Evolutionary conservation across 2,797 vertebrate species (phyloP), one percentile per base, ranked within the genome.

Genomic region (Sus cebifrons): DNA sequence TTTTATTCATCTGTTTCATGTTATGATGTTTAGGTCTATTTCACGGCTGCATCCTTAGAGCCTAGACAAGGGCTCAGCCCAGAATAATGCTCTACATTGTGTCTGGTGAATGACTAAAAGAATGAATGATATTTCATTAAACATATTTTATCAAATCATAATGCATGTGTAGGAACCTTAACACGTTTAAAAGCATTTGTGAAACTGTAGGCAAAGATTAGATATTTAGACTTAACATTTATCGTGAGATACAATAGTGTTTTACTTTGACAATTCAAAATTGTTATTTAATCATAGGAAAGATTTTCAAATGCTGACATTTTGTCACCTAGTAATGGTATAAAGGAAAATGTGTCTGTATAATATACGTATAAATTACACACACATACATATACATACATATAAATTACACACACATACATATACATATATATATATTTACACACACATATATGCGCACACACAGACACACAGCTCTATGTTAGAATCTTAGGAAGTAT

Each of bases 221-320:
- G 75, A 36, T 56, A 74, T 95, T 91, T 82, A 94, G 18, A 71
- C 14, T 16, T 89, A 64, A 44, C 4, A 10, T 86, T 88, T 70
- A 77, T 96, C 2, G 29, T 32, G 77, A 81, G 52, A 82, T 21
- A 18, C 4, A 86, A 71, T 20, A 49, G 1, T 7, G 32, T 82
- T 83, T 95, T 27, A 64, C 62, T 86, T 78, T 79, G 77, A 71
- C 16, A 65, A 77, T 32, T 83, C n/a, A 79, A 94, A 92, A 96
- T 74, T 89, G 21, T n/a, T 94, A 58, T 77, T 92, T 60, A 70
- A 75, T 86, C 27, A 75, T 20, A 14, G 9, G 29, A 49, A 89
- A 74, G 14, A 86, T 23, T 85, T 73, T 14, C 29, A 91, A 81
- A 70, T 60, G 5, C 20, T 87, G 12, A 67, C 18, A 36, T 36